Evolutionary conservation across 2,888 invertebrate genomes (phyloP).

Genomic region (Nineta flava): DNA sequence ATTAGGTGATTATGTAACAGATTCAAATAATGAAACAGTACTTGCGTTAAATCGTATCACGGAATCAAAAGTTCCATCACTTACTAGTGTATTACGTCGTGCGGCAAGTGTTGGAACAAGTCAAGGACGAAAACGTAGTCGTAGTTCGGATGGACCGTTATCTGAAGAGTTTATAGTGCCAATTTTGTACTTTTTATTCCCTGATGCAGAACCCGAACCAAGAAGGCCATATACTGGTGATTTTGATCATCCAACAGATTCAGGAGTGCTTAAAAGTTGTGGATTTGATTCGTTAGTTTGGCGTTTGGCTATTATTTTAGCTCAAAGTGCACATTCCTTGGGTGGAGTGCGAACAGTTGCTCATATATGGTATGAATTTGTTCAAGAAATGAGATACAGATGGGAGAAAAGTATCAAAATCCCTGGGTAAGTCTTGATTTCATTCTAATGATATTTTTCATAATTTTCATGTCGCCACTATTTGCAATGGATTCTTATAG

Average conservation of each 20-base stretch:
- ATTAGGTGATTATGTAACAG: conserved; percentile 32
- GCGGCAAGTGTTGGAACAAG: conserved; percentile 34
- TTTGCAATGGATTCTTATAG: too few species aligned
- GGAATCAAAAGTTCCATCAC: conserved; percentile 54
- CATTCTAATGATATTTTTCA: conserved; percentile 12
- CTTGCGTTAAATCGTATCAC: conserved; percentile 57
- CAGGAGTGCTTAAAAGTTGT: conserved; percentile 45
- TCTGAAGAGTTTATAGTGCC: conserved; percentile 57
- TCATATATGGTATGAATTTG: conserved; percentile 88
- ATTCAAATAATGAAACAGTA: conserved; percentile 22
- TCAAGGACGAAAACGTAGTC: conserved; percentile 21
- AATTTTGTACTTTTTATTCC: conserved; percentile 71
- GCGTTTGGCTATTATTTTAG: conserved; percentile 60
- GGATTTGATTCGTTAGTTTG: conserved; percentile 63
- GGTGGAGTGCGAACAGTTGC: conserved; percentile 62
- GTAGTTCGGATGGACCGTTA: conserved; percentile 58
- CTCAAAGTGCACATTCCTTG: conserved; percentile 55
- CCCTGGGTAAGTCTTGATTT: conserved; percentile 58
- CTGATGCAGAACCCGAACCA: conserved; percentile 61
- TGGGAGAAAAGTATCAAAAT: conserved; percentile 70
- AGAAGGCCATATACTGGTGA: conserved; percentile 35
- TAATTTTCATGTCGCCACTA: too few species aligned
- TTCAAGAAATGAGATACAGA: conserved; percentile 73
- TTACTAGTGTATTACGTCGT: conserved; percentile 38
- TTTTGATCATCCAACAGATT: conserved; percentile 22